Percentiles rank a stretch among this genome's conserved stretches.
Conservation (phyloP, 2,888 invertebrate genomes). For the Podabrus alpinus region DNA sequence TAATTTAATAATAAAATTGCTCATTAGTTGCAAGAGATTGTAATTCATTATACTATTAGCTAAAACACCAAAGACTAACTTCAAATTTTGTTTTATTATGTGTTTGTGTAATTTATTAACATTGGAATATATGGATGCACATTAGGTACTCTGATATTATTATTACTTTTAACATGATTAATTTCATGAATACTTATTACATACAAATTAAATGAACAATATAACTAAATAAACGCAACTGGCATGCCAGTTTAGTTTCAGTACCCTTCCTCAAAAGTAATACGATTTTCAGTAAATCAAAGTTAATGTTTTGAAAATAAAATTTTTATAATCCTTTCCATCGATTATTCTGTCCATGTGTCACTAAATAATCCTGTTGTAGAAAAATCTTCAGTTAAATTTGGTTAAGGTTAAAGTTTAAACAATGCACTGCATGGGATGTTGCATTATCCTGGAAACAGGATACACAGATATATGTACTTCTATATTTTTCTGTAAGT, state of each 20-base stretch:
- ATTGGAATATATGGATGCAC: not conserved
- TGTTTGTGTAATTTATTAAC: not conserved
- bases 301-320: no score
- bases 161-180: not conserved
- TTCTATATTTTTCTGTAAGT: not conserved
- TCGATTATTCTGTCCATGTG: not conserved
- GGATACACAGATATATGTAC: not conserved
- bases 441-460: not conserved
- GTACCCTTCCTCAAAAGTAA: no score
- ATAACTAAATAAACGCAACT: not conserved
- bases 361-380: not conserved
- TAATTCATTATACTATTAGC: not conserved
- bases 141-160: not conserved
- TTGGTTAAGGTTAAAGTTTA: not conserved
- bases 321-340: no score
- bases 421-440: not conserved
- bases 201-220: not conserved
- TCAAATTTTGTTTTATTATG: not conserved
- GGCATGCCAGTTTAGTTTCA: no score
- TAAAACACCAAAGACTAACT: conserved; percentile 1
- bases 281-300: no score
- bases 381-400: not conserved
- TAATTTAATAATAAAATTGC: conserved; percentile 7
- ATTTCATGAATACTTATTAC: not conserved
- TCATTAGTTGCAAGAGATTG: not conserved